A percentile compares a stretch with the other conserved stretches of the same genome.
These are phyloP conservation scores for Ardeotis arabs DNA, from an alignment of 2,113 vertebrate genomes.

Conservation along the genomic window DNA sequence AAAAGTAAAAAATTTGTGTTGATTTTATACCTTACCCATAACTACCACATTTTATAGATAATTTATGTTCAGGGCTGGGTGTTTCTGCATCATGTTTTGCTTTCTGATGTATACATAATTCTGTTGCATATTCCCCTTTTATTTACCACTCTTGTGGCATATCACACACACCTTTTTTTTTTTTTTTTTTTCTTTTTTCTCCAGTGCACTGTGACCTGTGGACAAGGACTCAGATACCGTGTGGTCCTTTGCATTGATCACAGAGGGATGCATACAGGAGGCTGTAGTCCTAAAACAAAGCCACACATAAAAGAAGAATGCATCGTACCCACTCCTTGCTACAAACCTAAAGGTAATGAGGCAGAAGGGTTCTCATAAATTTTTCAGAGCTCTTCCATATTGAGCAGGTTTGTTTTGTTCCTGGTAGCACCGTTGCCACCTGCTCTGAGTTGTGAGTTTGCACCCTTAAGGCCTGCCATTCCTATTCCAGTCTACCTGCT, in stretches of 20 bases:
- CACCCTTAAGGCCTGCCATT: background rate
- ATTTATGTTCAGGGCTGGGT: background rate
- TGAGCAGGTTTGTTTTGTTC: rapidly evolving
- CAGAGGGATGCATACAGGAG: slow-evolving; percentile 91
- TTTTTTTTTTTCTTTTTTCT: background rate
- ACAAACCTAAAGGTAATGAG: slow-evolving; percentile 88
- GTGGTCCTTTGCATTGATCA: slow-evolving; percentile 97
- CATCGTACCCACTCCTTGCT: slow-evolving; percentile 90
- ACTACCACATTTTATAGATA: background rate
- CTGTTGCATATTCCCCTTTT: background rate
- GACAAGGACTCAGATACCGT: slow-evolving; percentile 93
- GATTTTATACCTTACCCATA: background rate
- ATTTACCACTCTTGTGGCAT: background rate
- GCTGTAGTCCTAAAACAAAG: slow-evolving; percentile 91
- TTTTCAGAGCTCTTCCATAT: background rate
- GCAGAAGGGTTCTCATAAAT: background rate
- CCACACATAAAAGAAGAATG: slow-evolving; percentile 98
- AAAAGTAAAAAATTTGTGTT: background rate
- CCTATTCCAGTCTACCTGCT: background rate
- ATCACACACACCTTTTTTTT: background rate
- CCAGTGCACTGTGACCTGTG: slow-evolving; percentile 96
- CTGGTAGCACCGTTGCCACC: background rate
- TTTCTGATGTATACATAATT: background rate
- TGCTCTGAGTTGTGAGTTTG: background rate
- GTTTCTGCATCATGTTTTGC: background rate